Evolutionary conservation across 2,888 invertebrate genomes (phyloP), one percentile per base, ranked within the genome.

Genomic region (Icerya purchasi): DNA sequence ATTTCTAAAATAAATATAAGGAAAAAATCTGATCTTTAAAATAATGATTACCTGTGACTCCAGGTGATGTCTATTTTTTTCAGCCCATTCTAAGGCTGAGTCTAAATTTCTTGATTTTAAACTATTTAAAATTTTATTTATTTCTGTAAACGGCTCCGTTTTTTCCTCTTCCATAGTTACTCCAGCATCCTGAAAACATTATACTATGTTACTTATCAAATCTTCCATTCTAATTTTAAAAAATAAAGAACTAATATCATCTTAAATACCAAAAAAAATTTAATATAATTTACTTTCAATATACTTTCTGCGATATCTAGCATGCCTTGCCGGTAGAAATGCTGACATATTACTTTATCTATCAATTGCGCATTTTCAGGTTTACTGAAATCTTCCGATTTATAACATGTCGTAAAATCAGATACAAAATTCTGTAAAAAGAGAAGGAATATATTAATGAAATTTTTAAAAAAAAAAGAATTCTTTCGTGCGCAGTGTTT

Each of bases 311-410:
- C 93, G 49, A 94, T 90, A 59, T 92, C 90, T 65, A 92, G 80
- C 78, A 91, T 81, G 53, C 96, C 96, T 74, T 93, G 91, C 64
- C 94, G 80, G 69, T 90, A 87, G 70, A 94, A 88, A 75, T 97
- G 96, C 70, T 96, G 91, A 66, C 90, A 90, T 63, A 96, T 87
- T 21, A 92, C 89, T 74, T 86, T 82, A 71, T 88, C 87, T n/a
- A 90, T 72, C 20, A 84, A 72, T 67, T 78, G 76, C 56, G 79
- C 74, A 68, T 83, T 83, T 55, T 82, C 79, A 1, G 81, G 75
- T 1, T 80, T 79, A 62, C 81, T 78, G 70, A 91, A 87, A 0
- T 86, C 79, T 65, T 86, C 86, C 62, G 90, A 90, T 50, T 87
- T 81, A 62, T 87, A 86, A 1, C 91, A 89, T 1, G 88, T 82